Conservation (phyloP, 1,140 invertebrate species). For the Tetragnatha versicolor region DNA sequence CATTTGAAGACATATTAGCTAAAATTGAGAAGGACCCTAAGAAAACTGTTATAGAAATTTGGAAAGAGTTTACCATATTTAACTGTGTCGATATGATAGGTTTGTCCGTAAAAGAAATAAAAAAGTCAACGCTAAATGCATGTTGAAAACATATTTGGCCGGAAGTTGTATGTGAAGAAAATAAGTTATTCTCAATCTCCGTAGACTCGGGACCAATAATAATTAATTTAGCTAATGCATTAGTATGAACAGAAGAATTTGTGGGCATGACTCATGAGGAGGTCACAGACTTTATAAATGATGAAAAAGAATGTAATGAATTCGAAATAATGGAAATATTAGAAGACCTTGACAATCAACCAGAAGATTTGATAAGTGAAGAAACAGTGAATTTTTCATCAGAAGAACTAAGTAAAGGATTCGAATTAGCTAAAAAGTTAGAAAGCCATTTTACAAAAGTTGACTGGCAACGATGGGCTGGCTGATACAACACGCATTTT, state of each 20-base stretch:
- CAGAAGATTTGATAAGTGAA: not conserved
- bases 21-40: not conserved
- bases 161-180: too few species aligned
- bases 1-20: conserved; percentile 1
- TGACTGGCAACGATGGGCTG: too few species aligned
- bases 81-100: not conserved
- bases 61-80: conserved; percentile 8
- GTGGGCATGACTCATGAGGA: too few species aligned
- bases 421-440: conserved; percentile 20
- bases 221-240: too few species aligned
- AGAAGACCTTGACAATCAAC: not conserved
- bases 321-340: not conserved
- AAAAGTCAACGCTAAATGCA: not conserved
- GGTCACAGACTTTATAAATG: not conserved
- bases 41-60: not conserved
- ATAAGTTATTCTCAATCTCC: too few species aligned
- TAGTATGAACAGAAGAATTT: too few species aligned
- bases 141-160: too few species aligned
- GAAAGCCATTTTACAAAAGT: conserved; percentile 16
- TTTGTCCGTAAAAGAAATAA: not conserved
- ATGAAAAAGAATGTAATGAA: not conserved
- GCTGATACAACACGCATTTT: too few species aligned
- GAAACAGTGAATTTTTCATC: not conserved
- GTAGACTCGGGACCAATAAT: too few species aligned
- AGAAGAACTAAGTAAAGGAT: conserved; percentile 17